Percentiles rank a stretch among this genome's conserved stretches.
phyloP scores from a whole-genome alignment of 2,797 vertebrate species.

The Galagoides demidoff region DNA sequence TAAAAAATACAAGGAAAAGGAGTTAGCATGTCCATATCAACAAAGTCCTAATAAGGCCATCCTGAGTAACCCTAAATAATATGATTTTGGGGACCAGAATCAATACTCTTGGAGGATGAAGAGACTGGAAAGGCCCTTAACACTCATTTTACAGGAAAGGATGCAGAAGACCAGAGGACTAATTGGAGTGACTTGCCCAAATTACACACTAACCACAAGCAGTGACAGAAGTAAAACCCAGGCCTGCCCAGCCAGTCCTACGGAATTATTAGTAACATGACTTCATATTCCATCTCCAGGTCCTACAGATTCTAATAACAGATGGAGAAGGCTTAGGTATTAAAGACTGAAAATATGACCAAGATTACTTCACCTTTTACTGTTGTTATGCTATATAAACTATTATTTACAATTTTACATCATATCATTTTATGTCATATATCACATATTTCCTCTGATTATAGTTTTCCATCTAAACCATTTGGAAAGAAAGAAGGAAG shows the following conservation, averaged over 20 bases:
- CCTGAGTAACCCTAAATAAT: background rate
- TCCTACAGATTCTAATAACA: background rate
- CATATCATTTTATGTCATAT: background rate
- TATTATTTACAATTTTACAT: background rate
- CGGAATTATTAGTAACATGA: background rate
- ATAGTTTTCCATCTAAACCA: background rate
- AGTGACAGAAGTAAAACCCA: background rate
- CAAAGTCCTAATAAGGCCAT: background rate
- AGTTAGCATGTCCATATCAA: background rate
- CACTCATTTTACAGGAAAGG: background rate
- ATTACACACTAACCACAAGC: background rate
- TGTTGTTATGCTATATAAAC: background rate
- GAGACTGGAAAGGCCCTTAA: background rate
- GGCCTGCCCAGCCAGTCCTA: no score
- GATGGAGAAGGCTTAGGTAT: background rate
- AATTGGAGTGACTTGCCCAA: background rate
- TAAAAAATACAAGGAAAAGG: conserved; percentile 1
- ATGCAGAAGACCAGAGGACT: background rate
- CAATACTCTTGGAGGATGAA: conserved; percentile 15
- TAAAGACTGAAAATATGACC: conserved; percentile 9
- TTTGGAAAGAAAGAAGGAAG: conserved; percentile 41
- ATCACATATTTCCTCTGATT: background rate
- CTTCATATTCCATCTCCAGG: background rate
- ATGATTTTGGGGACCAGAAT: background rate
- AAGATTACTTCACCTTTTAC: conserved; percentile 10